A percentile compares a stretch with the other conserved stretches of the same genome.
Conservation (phyloP, 2,797 vertebrate genomes). For the Cyprinodon diabolis region DNA sequence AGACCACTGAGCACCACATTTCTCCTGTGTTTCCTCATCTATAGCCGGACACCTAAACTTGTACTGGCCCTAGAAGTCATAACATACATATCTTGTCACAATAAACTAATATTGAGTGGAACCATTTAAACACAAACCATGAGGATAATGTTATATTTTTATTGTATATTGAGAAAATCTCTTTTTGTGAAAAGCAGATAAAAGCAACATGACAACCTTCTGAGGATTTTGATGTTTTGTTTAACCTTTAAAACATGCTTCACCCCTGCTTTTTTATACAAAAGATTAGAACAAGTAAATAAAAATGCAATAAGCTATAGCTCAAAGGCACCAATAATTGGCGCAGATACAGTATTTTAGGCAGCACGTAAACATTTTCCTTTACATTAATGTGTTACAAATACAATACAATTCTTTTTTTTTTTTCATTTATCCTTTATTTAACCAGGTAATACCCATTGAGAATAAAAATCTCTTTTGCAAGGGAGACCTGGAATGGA, state of each 20-base stretch:
- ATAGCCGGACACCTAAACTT: slow-evolving; percentile 75
- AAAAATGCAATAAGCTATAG: not conserved
- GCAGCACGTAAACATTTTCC: no score
- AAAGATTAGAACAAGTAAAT: not conserved
- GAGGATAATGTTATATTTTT: no score
- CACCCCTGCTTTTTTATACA: not conserved
- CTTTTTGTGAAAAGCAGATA: not conserved
- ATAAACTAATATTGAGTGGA: not conserved
- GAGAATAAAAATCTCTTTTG: no score
- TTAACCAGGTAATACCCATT: no score
- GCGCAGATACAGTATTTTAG: no score
- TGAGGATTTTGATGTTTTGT: not conserved
- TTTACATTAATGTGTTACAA: not conserved
- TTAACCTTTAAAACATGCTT: not conserved
- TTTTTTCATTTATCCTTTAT: no score
- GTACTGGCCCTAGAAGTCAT: slow-evolving; percentile 64
- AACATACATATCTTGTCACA: not conserved
- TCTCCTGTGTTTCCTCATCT: not conserved
- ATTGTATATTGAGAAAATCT: not conserved
- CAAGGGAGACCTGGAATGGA: no score
- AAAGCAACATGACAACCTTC: not conserved
- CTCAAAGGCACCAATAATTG: not conserved
- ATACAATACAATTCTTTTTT: not conserved
- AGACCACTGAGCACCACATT: slow-evolving; percentile 60
- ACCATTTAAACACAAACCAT: not conserved